Evolutionary conservation across 2,797 vertebrate species (phyloP).

Genomic region (Alcedo atthis): DNA sequence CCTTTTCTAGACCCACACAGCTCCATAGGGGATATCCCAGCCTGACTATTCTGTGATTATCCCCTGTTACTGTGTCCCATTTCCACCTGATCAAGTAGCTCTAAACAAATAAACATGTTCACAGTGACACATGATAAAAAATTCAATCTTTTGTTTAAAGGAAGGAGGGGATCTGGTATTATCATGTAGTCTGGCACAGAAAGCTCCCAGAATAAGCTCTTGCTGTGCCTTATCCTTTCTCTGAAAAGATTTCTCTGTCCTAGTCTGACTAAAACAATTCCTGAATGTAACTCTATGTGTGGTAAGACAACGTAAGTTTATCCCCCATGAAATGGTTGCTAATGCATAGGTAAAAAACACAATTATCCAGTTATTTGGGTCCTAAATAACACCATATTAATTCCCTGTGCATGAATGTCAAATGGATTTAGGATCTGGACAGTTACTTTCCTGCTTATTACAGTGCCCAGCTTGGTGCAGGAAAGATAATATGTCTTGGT

Average conservation of each 20-base stretch:
- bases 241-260: background rate
- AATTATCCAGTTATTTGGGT: background rate
- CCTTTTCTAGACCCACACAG: background rate
- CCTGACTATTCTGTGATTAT: background rate
- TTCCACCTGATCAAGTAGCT: background rate
- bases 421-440: background rate
- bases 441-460: background rate
- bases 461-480: background rate
- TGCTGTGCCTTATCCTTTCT: background rate
- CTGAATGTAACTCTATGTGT: background rate
- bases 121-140: background rate
- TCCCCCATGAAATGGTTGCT: background rate
- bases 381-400: background rate
- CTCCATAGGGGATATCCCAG: background rate
- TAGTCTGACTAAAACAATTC: background rate
- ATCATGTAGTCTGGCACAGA: background rate
- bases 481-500: background rate
- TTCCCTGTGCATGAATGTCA: background rate
- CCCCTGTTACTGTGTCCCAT: background rate
- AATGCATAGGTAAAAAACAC: background rate
- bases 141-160: conserved; percentile 5
- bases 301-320: background rate
- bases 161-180: background rate
- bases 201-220: background rate
- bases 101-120: background rate